phyloP scores from a whole-genome alignment of 2,797 vertebrate genomes.

The Scolopax rusticola region DNA sequence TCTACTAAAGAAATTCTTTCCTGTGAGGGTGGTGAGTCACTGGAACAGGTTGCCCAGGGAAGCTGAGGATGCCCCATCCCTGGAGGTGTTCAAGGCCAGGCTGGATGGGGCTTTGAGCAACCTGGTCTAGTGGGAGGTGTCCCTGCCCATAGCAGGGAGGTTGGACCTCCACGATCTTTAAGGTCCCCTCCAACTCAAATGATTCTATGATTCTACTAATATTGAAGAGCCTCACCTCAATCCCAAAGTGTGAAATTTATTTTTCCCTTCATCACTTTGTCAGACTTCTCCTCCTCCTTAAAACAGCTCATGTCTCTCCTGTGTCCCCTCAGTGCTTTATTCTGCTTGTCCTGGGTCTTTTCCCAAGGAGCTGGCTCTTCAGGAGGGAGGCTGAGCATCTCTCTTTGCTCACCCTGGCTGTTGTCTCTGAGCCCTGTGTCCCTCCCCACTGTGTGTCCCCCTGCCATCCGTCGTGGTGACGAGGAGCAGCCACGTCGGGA shows the following conservation, averaged over 20 bases:
- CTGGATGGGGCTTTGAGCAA: no score
- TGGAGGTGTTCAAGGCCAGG: no score
- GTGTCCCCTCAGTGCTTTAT: neutral
- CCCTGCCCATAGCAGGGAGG: no score
- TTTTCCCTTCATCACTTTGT: neutral
- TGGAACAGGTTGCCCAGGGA: no score
- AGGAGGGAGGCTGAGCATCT: neutral
- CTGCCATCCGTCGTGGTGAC: rapidly evolving
- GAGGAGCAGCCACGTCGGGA: neutral
- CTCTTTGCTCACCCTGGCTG: rapidly evolving
- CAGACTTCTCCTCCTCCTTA: neutral
- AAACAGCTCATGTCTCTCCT: neutral
- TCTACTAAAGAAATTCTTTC: no score
- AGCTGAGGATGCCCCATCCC: no score
- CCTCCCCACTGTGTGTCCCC: rapidly evolving
- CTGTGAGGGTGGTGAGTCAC: no score
- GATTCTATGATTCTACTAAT: neutral
- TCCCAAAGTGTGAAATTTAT: neutral
- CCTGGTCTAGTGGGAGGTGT: no score
- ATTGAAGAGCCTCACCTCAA: neutral
- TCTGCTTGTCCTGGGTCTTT: neutral
- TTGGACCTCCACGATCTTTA: no score
- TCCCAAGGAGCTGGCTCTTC: neutral
- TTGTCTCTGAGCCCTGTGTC: rapidly evolving
- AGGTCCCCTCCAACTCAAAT: no score